Conservation (phyloP, 2,888 invertebrate species). For the Melanostoma mellinum region DNA sequence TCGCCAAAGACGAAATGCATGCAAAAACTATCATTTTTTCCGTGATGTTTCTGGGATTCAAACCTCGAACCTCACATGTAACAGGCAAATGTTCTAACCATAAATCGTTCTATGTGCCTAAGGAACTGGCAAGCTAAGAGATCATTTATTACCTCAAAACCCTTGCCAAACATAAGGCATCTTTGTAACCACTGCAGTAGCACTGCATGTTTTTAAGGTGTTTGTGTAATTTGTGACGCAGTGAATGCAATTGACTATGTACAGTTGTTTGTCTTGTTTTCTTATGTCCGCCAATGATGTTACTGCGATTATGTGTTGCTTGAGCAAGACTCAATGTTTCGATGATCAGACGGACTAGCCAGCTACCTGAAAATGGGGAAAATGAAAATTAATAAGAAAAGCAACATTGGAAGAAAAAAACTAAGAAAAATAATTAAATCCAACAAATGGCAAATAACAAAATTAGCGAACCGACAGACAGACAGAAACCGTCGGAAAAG, state of each 20-base stretch:
- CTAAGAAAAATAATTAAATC: conserved; percentile 43
- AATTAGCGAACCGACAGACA: conserved; percentile 58
- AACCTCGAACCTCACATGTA: too few species aligned
- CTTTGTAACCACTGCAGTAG: too few species aligned
- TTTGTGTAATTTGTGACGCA: conserved; percentile 42
- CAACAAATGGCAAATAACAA: conserved; percentile 58
- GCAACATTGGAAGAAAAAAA: conserved; percentile 3
- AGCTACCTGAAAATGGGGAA: conserved; percentile 41
- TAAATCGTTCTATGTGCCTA: too few species aligned
- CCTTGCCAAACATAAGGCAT: too few species aligned
- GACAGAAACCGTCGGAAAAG: conserved; percentile 68
- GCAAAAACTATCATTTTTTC: too few species aligned
- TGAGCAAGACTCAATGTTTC: conserved; percentile 39
- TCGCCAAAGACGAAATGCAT: too few species aligned
- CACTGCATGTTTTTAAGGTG: too few species aligned
- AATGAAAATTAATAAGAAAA: conserved; percentile 40
- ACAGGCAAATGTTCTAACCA: too few species aligned
- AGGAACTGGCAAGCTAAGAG: too few species aligned
- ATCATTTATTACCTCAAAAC: too few species aligned
- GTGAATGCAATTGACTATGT: conserved; percentile 15
- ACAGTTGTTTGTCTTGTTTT: conserved; percentile 38
- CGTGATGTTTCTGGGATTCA: too few species aligned
- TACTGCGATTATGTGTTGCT: conserved; percentile 56
- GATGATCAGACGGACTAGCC: conserved; percentile 22
- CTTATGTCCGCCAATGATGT: conserved; percentile 50